Conservation (phyloP, 2,113 vertebrate genomes). For the Eulacestoma nigropectus region DNA sequence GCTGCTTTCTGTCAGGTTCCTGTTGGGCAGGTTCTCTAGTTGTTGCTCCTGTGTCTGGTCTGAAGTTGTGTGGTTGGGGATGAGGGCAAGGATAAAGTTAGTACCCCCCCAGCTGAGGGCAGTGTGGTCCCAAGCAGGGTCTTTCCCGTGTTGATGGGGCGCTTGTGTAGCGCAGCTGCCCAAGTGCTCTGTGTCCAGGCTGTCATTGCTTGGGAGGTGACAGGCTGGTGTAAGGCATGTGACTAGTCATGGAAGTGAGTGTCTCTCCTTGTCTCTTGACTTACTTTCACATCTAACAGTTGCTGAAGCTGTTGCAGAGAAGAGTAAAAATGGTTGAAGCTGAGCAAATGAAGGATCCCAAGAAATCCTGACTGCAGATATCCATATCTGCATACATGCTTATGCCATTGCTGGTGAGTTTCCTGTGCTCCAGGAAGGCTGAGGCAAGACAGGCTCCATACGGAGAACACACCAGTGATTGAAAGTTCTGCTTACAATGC, state of each 20-base stretch:
- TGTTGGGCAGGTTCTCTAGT: neutral
- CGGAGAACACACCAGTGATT: neutral
- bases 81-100: neutral
- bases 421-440: neutral
- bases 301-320: neutral
- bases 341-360: neutral
- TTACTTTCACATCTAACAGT: neutral
- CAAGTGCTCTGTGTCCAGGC: neutral
- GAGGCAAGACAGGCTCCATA: neutral
- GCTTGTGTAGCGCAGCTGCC: neutral
- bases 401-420: neutral
- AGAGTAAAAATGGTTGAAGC: neutral
- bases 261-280: neutral
- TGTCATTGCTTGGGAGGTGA: neutral
- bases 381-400: neutral
- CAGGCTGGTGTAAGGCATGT: neutral
- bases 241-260: neutral
- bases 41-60: neutral
- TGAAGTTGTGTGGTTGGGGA: neutral
- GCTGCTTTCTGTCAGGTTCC: neutral
- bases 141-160: neutral
- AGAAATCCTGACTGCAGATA: neutral
- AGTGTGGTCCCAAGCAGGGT: neutral
- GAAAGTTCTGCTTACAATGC: neutral
- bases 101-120: fast-evolving